Conservation (phyloP, 1,140 invertebrate genomes). For the Geopemphigus sp. region DNA sequence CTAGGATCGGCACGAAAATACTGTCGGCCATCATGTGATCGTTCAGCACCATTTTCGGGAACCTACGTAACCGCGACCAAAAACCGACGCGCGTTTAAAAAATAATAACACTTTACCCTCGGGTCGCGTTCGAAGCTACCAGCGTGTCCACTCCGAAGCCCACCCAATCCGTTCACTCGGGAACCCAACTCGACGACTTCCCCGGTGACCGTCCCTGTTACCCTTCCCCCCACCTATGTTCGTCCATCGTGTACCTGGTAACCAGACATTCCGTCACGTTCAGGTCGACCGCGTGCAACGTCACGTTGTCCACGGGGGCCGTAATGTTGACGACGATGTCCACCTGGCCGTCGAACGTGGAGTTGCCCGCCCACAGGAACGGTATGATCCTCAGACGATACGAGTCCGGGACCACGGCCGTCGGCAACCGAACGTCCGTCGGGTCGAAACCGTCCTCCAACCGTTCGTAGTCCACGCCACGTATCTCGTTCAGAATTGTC, state of each 20-base stretch:
- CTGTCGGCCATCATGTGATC: slow-evolving; percentile 19
- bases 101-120: no score
- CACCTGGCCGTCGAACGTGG: slow-evolving; percentile 73
- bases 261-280: slow-evolving; percentile 57
- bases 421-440: slow-evolving; percentile 65
- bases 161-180: no score
- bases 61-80: no score
- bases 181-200: no score
- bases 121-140: no score
- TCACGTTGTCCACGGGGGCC: slow-evolving; percentile 68
- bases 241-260: not conserved
- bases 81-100: no score
- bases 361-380: slow-evolving; percentile 68
- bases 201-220: no score
- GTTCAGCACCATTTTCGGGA: slow-evolving; percentile 54
- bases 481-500: slow-evolving; percentile 13
- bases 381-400: slow-evolving; percentile 71
- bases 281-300: slow-evolving; percentile 72
- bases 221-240: no score
- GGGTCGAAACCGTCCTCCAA: not conserved
- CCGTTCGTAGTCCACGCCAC: not conserved
- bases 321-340: slow-evolving; percentile 66
- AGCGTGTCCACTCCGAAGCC: no score
- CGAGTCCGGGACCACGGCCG: slow-evolving; percentile 63
- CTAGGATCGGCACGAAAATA: slow-evolving; percentile 31